Base-by-base conservation (phyloP, 2,113 vertebrate genomes). In the Andinoacara biseriatus region DNA sequence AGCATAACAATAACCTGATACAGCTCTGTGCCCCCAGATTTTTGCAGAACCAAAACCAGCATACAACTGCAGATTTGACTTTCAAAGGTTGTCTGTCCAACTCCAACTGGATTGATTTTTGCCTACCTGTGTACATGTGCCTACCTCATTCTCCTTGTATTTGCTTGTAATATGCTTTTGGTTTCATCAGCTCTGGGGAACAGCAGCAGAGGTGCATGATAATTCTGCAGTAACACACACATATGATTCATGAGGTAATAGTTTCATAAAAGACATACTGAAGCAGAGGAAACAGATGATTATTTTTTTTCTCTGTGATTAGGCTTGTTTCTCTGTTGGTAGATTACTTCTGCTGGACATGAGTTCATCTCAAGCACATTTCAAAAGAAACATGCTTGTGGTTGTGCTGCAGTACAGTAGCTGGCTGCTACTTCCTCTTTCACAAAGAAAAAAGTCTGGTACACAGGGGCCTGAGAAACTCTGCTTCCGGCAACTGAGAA, bases 351-450 rank as follows among this genome's bases (percentile, higher is more conserved):
- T 83, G 58, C 33, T 56, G 76, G 31, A 72, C 61, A 18, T 3
- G 20, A 74, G 33, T 82, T 80, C 10, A 82, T 80, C 75, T 82
- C 57, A 86, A 79, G 43, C 60, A 29, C 18, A 56, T 85, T 62
- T 79, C 57, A 77, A 59, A 74, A 7, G 3, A 58, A 15, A 3
- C 4, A 10, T 38, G 54, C 78, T 81, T 77, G 78, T 81, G 24
- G 46, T 35, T 80, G 33, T 57, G 56, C 54, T 62, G 75, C 6
- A 22, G 49, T 22, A 67, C 46, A 65, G 60, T 18, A 65, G 38
- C 8, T 26, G 33, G n/a, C 58, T 61, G 62, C 57, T 58, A 38
- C 33, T 49, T 58, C 3, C 9, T 52, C 22, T 60, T 78, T 40
- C 35, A 57, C 54, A 52, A 58, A 78, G 80, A 20, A 83, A 38